phyloP scores from a whole-genome alignment of 2,888 invertebrate species.

The Atherix ibis region DNA sequence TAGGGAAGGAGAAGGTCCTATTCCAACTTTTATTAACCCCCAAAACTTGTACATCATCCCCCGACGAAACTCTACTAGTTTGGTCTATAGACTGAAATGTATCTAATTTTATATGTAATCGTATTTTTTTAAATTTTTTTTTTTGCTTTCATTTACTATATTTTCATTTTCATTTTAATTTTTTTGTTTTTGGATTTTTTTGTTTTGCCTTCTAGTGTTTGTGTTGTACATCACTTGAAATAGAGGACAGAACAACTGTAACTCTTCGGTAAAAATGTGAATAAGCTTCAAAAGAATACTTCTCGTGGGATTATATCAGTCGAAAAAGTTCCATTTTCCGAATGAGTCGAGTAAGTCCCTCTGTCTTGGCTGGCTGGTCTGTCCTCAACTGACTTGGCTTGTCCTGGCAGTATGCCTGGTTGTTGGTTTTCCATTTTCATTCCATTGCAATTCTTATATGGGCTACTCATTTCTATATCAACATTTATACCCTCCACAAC shows the following conservation, averaged over 20 bases:
- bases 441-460: too few relatives aligned
- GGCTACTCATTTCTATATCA: too few relatives aligned
- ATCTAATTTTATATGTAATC: too few relatives aligned
- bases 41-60: too few relatives aligned
- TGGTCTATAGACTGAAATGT: too few relatives aligned
- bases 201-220: too few relatives aligned
- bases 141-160: background rate
- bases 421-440: background rate
- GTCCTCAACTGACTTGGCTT: background rate
- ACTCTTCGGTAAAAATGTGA: constrained; percentile 2
- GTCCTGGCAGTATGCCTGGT: background rate
- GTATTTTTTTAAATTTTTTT: too few relatives aligned
- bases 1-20: too few relatives aligned
- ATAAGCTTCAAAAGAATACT: constrained; percentile 6
- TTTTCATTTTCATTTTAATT: background rate
- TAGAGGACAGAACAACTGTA: constrained; percentile 1
- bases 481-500: too few relatives aligned
- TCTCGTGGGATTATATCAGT: constrained; percentile 9
- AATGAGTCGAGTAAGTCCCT: constrained; percentile 2
- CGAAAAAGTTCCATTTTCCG: constrained; percentile 2
- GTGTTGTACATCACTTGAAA: constrained; percentile 1
- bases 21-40: too few relatives aligned
- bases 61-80: too few relatives aligned
- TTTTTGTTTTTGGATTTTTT: background rate
- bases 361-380: background rate